Conservation (phyloP, 2,888 invertebrate species). For the Tenthredo livida region DNA sequence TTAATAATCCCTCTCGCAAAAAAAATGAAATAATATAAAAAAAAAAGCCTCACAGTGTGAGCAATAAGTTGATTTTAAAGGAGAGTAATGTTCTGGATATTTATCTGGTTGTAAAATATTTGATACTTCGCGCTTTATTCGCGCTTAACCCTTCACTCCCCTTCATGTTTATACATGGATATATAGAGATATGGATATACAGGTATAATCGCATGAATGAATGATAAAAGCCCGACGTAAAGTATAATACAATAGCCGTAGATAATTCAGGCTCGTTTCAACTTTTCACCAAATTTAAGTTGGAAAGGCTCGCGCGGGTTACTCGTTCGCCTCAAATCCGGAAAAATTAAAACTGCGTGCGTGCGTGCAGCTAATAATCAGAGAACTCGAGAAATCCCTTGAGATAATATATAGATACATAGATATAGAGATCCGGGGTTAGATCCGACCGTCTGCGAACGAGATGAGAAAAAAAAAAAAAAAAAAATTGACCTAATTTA, state of each 20-base stretch:
- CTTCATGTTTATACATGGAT: neutral
- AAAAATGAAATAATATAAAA: too few relatives aligned
- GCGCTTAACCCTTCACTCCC: neutral
- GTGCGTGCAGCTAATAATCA: neutral
- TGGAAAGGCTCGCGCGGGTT: too few relatives aligned
- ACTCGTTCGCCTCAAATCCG: neutral
- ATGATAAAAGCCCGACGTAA: conserved; percentile 1
- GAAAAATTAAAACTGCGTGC: neutral
- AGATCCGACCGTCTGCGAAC: neutral
- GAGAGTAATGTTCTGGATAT: neutral
- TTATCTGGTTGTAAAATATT: conserved; percentile 5
- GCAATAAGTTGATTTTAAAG: neutral
- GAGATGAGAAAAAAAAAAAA: too few relatives aligned
- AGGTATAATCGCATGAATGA: neutral
- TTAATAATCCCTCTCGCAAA: too few relatives aligned
- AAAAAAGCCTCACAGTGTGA: too few relatives aligned
- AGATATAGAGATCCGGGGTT: neutral
- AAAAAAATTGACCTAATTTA: neutral
- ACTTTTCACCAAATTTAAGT: too few relatives aligned
- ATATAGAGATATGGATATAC: neutral
- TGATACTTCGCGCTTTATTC: neutral
- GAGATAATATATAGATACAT: neutral
- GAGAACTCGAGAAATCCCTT: neutral
- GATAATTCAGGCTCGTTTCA: conserved; percentile 30
- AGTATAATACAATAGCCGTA: conserved; percentile 9